Evolutionary conservation across 2,797 vertebrate genomes (phyloP).

Genomic region (Gymnothorax javanicus): DNA sequence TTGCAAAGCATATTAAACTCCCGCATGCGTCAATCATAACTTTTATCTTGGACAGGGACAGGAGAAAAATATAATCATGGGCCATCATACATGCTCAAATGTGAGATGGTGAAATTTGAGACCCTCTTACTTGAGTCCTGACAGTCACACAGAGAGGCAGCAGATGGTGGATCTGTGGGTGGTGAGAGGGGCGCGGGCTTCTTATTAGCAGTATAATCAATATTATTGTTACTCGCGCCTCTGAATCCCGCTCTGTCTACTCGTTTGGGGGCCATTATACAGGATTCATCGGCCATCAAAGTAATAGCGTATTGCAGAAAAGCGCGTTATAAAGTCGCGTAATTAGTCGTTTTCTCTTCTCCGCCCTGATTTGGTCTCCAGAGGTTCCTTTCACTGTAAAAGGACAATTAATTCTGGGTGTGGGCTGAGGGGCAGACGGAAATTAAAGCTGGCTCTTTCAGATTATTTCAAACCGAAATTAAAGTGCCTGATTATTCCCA

Average conservation of each 20-base stretch:
- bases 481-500: constrained; percentile 65
- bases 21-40: too few relatives aligned
- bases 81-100: too few relatives aligned
- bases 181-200: not conserved
- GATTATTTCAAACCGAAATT: constrained; percentile 69
- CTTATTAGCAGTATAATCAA: not conserved
- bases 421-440: constrained; percentile 68
- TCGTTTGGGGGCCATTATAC: constrained; percentile 51
- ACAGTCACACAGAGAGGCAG: too few relatives aligned
- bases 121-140: too few relatives aligned
- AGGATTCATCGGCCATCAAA: constrained; percentile 54
- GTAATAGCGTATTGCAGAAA: constrained; percentile 55
- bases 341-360: constrained; percentile 62
- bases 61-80: too few relatives aligned
- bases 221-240: constrained; percentile 45
- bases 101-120: too few relatives aligned
- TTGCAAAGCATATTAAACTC: not conserved
- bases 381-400: constrained; percentile 64
- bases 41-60: too few relatives aligned
- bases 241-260: constrained; percentile 52
- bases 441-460: constrained; percentile 72
- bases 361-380: constrained; percentile 59
- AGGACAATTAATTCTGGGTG: constrained; percentile 76
- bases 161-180: not conserved
- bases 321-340: constrained; percentile 61